phyloP scores from a whole-genome alignment of 2,113 vertebrate species.

The Halcyon malimbica region DNA sequence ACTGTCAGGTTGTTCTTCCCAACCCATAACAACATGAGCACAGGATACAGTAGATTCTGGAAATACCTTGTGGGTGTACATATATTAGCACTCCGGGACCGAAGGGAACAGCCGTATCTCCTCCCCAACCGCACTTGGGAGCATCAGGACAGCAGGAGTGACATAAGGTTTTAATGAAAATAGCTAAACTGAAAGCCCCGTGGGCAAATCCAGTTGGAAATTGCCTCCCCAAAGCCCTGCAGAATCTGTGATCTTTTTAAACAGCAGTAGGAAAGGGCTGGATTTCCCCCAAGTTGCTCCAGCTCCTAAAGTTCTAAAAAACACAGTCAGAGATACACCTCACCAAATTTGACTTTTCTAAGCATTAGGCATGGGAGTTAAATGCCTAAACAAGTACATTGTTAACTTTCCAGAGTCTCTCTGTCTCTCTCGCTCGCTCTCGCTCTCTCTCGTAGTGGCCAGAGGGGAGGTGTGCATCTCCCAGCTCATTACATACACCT shows the following conservation, averaged over 20 bases:
- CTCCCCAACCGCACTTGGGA: fast-evolving
- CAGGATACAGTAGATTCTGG: not conserved
- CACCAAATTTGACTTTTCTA: not conserved
- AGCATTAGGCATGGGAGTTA: not conserved
- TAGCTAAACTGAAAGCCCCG: not conserved
- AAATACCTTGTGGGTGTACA: not conserved
- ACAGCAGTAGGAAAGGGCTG: not conserved
- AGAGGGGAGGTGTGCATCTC: not conserved
- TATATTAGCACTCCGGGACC: not conserved
- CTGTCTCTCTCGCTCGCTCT: not conserved
- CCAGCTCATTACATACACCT: not conserved
- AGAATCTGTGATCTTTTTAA: not conserved
- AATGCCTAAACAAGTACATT: not conserved
- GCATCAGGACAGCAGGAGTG: not conserved
- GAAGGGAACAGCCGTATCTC: not conserved
- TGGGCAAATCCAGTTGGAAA: not conserved
- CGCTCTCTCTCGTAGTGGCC: too few species aligned
- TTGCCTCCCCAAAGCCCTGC: not conserved
- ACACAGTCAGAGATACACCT: not conserved
- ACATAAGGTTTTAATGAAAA: not conserved
- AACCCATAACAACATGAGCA: not conserved
- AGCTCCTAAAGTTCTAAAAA: not conserved
- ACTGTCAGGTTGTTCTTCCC: not conserved
- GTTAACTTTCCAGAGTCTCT: too few species aligned
- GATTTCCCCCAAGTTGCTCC: not conserved